Conservation (phyloP, 2,888 invertebrate genomes). For the Helobdella robusta region DNA sequence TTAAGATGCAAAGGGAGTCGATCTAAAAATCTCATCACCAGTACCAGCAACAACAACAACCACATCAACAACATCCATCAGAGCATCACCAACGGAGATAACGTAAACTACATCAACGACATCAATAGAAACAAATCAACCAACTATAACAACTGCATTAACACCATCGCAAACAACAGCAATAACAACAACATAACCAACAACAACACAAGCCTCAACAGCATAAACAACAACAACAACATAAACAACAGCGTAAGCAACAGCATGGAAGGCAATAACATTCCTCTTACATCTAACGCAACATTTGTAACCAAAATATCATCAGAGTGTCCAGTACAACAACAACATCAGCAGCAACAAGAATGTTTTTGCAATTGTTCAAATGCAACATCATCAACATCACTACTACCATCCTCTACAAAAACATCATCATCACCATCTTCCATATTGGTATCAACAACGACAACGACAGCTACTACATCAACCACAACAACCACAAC, state of each 20-base stretch:
- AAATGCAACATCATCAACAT: too few relatives aligned
- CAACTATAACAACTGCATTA: not conserved
- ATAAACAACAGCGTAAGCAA: too few relatives aligned
- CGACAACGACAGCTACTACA: not conserved
- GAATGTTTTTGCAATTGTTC: too few relatives aligned
- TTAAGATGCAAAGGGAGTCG: not conserved
- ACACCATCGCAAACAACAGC: too few relatives aligned
- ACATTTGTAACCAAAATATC: not conserved
- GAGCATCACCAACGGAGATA: not conserved
- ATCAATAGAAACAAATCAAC: not conserved
- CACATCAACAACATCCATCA: not conserved
- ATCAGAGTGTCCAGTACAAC: not conserved
- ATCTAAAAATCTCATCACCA: not conserved
- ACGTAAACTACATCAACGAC: not conserved
- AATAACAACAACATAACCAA: too few relatives aligned
- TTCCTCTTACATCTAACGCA: too few relatives aligned
- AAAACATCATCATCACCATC: not conserved
- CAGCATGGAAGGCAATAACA: too few relatives aligned
- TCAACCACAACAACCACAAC: conserved; percentile 7
- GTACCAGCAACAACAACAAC: conserved; percentile 6
- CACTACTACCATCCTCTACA: too few relatives aligned
- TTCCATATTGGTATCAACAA: not conserved
- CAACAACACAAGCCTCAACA: too few relatives aligned
- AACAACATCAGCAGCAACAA: conserved; percentile 1
- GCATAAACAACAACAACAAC: too few relatives aligned